Evolutionary conservation across 2,888 invertebrate genomes (phyloP).

Genomic region (Yponomeuta plumbellus): DNA sequence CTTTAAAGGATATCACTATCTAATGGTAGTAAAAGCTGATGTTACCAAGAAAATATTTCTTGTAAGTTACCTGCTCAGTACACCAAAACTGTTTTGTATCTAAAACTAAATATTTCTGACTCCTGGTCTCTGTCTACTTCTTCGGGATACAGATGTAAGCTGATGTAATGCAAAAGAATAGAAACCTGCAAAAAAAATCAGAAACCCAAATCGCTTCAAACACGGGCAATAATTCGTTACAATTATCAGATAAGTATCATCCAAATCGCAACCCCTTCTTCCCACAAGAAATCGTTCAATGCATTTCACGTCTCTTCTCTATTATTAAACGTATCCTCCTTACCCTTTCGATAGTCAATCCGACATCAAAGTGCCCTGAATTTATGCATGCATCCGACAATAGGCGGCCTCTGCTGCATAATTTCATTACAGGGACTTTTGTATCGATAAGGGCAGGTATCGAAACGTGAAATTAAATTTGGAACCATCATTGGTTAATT

Average conservation of each 20-base stretch:
- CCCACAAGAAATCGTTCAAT: conserved; percentile 67
- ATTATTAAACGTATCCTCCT: conserved; percentile 56
- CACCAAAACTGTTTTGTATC: too few species aligned
- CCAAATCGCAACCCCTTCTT: conserved; percentile 61
- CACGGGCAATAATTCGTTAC: conserved; percentile 66
- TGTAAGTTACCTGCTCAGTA: background rate
- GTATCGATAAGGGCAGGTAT: conserved; percentile 67
- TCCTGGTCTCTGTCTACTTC: too few species aligned
- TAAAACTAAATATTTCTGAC: too few species aligned
- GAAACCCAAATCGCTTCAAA: background rate
- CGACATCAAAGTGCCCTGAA: conserved; percentile 66
- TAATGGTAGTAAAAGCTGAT: background rate
- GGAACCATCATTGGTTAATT: conserved; percentile 74
- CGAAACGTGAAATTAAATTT: conserved; percentile 74
- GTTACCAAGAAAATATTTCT: background rate
- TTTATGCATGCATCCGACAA: conserved; percentile 70
- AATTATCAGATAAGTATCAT: conserved; percentile 74
- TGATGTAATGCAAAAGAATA: too few species aligned
- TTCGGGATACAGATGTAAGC: too few species aligned
- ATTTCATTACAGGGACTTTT: conserved; percentile 72
- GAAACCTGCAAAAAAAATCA: background rate
- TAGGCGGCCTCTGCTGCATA: conserved; percentile 69
- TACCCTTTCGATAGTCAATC: conserved; percentile 50
- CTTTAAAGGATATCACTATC: background rate
- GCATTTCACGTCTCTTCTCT: conserved; percentile 56